A percentile compares a stretch with the other conserved stretches of the same genome.
Evolutionary conservation across 2,113 vertebrate genomes (phyloP).

Genomic region (Poeciliopsis retropinna): DNA sequence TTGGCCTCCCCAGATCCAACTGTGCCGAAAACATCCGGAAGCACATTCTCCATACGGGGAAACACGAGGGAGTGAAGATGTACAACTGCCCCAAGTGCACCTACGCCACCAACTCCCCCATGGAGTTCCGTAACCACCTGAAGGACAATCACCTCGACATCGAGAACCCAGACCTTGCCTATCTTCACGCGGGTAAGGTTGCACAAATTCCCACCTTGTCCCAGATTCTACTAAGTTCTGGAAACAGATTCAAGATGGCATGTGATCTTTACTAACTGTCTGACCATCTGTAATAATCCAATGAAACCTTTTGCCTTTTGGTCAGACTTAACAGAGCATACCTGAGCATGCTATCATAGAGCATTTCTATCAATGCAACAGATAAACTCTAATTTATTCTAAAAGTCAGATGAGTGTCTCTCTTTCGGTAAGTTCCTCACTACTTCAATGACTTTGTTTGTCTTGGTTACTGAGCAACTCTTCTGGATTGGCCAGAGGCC

Average conservation of each 20-base stretch:
- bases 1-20: conserved; percentile 86
- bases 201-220: background rate
- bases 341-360: no score
- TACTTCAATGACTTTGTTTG: background rate
- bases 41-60: conserved; percentile 96
- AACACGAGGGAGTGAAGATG: conserved; percentile 98
- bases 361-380: background rate
- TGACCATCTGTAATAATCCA: background rate
- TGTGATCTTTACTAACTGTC: background rate
- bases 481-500: background rate
- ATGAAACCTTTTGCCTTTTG: background rate
- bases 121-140: conserved; percentile 97
- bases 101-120: conserved; percentile 91
- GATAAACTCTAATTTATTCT: background rate
- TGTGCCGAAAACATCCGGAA: conserved; percentile 99
- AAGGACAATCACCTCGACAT: conserved; percentile 93
- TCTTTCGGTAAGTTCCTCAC: background rate
- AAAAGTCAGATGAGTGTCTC: background rate
- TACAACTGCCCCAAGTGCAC: conserved; percentile 97
- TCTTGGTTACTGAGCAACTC: conserved; percentile 1
- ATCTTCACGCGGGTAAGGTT: conserved; percentile 90
- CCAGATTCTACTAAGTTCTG: background rate
- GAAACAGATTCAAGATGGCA: background rate
- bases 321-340: background rate
- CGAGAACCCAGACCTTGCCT: conserved; percentile 97